phyloP scores from a whole-genome alignment of 2,888 invertebrate genomes.

The Stenoptilia bipunctidactyla region DNA sequence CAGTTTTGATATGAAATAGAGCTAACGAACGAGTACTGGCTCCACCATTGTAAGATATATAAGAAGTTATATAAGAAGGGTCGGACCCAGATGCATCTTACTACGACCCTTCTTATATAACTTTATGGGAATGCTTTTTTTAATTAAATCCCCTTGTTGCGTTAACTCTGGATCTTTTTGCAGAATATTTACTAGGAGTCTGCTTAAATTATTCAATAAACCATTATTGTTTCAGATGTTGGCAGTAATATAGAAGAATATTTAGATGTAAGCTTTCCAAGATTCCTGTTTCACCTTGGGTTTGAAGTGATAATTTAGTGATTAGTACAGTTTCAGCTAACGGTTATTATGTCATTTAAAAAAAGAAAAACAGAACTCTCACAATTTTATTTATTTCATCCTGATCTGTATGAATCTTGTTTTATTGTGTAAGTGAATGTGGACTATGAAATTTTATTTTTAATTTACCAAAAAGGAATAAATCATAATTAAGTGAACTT shows the following conservation, averaged over 20 bases:
- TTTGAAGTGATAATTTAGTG: slow-evolving; percentile 66
- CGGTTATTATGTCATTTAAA: slow-evolving; percentile 54
- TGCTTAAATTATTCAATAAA: no score
- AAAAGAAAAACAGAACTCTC: slow-evolving; percentile 54
- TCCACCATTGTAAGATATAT: no score
- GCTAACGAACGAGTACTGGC: no score
- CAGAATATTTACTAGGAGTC: no score
- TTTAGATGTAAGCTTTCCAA: slow-evolving; percentile 61
- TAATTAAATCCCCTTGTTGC: no score
- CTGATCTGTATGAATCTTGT: slow-evolving; percentile 68
- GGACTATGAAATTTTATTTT: slow-evolving; percentile 60
- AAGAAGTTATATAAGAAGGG: no score
- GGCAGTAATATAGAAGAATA: slow-evolving; percentile 54
- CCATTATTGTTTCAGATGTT: slow-evolving; percentile 57
- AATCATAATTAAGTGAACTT: slow-evolving; percentile 53
- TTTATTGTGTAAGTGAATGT: slow-evolving; percentile 63
- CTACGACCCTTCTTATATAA: no score
- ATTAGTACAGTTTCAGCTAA: slow-evolving; percentile 28
- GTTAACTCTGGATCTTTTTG: no score
- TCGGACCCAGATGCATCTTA: no score
- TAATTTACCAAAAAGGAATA: slow-evolving; percentile 70
- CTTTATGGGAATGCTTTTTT: no score
- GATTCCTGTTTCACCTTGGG: slow-evolving; percentile 64
- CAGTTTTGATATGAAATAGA: no score
- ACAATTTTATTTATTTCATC: slow-evolving; percentile 66